Base-by-base conservation (phyloP, 2,888 invertebrate genomes). In the Xylota segnis region DNA sequence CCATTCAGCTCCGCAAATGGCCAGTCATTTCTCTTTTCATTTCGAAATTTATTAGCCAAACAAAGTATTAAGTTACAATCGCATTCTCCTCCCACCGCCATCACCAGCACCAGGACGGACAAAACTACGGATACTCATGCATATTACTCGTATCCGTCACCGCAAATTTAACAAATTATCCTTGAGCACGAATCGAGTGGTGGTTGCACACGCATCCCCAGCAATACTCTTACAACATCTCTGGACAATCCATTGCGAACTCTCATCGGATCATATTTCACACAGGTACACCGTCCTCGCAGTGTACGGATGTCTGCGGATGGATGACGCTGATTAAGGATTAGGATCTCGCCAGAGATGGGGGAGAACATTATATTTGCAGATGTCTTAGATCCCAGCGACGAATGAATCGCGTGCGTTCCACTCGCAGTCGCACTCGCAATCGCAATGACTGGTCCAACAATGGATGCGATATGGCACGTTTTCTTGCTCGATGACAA, bases 151-250 rank as follows among this genome's bases (percentile, higher is more conserved):
- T 86, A 86, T 82, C 71, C 86, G 86, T 86, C 86, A 82, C 86
- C 86, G 82, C 82, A 86, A 76, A 86, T 82, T 86, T 87, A 87
- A 87, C 87, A 87, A 87, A 87, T 87, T 87, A 87, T 87, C 87
- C 87, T 83, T 83, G 77, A 87, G 87, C 87, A 87, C 87, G 87
- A 87, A 87, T 68, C 76, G 72, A 82, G 76, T 71, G 71, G 58
- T 59, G 72, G 65, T 45, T 81, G 86, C 82, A 77, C 82, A 77
- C 63, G 86, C 72, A 77, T 71, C 82, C 29, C n/a, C 45, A 71
- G 32, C 54, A 27, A 50, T 45, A 54, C 58, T 23, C 61, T n/a
- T n/a, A n/a, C n/a, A n/a, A n/a, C 34, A 61, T 74, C 43, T 43
- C 34, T 52, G 84, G 66, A 75, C 59, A 76, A 81, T 59, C 61